A percentile compares a stretch with the other conserved stretches of the same genome.
Evolutionary conservation across 1,140 invertebrate genomes (phyloP).

Genomic region (Arctopsyche grandis): DNA sequence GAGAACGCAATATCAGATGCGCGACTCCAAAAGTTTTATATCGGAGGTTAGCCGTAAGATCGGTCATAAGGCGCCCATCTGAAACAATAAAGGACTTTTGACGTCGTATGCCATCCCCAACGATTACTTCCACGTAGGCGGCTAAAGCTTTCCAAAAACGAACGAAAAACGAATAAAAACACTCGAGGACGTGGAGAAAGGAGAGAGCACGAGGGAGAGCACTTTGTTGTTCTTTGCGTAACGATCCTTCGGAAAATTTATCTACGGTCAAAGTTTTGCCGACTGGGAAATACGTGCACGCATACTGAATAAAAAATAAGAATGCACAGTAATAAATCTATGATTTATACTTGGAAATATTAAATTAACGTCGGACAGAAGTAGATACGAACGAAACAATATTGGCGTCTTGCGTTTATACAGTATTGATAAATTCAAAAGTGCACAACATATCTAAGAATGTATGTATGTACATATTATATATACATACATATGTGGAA

Average conservation of each 20-base stretch:
- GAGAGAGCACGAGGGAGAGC: conserved; percentile 29
- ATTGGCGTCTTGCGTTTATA: neutral
- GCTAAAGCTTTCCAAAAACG: conserved; percentile 29
- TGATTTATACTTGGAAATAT: neutral
- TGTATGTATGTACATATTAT: no score
- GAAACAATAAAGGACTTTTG: conserved; percentile 45
- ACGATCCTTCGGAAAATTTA: conserved; percentile 40
- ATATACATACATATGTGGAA: neutral
- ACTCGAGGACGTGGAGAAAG: neutral
- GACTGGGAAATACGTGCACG: conserved; percentile 13
- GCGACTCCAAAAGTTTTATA: conserved; percentile 40
- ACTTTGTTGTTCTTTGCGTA: conserved; percentile 43
- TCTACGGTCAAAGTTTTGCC: conserved; percentile 40
- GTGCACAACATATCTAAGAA: no score
- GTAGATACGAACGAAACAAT: neutral
- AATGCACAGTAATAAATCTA: conserved; percentile 1
- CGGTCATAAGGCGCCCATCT: conserved; percentile 42
- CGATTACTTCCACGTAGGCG: conserved; percentile 42
- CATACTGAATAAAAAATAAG: conserved; percentile 8
- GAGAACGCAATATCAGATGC: neutral
- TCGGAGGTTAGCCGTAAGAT: conserved; percentile 36
- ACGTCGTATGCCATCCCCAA: conserved; percentile 32
- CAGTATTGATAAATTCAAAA: neutral
- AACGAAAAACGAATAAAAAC: conserved; percentile 30
- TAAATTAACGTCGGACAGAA: neutral